These are phyloP conservation scores for Cylas formicarius DNA, from an alignment of 1,140 invertebrate species.

Conservation along the genomic window DNA sequence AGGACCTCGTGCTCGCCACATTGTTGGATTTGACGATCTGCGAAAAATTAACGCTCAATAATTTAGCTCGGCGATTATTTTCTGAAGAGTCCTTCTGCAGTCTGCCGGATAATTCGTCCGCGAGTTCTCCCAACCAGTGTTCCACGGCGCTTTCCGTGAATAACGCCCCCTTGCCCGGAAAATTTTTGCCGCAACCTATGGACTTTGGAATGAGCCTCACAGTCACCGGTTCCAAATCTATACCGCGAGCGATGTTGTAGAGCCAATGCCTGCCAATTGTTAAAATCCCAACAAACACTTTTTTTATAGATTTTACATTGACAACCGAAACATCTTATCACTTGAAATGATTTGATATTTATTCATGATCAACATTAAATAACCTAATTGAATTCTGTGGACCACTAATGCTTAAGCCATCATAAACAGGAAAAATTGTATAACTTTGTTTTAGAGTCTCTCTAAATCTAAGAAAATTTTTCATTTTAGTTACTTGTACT, in stretches of 20 bases:
- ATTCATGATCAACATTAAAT: too few relatives aligned
- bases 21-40: slow-evolving; percentile 52
- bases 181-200: slow-evolving; percentile 93
- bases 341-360: too few relatives aligned
- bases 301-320: too few relatives aligned
- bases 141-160: slow-evolving; percentile 60
- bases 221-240: slow-evolving; percentile 80
- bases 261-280: slow-evolving; percentile 66
- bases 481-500: too few relatives aligned
- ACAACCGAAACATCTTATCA: too few relatives aligned
- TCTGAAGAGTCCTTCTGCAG: slow-evolving; percentile 71
- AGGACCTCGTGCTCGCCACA: slow-evolving; percentile 52
- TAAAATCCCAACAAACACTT: too few relatives aligned
- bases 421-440: too few relatives aligned
- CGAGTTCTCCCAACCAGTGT: slow-evolving; percentile 75
- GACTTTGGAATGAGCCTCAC: slow-evolving; percentile 81
- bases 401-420: too few relatives aligned
- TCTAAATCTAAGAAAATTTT: too few relatives aligned
- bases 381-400: too few relatives aligned
- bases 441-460: too few relatives aligned
- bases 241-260: slow-evolving; percentile 77
- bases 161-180: slow-evolving; percentile 75
- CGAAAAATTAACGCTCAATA: slow-evolving; percentile 55
- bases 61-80: slow-evolving; percentile 60
- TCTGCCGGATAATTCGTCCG: slow-evolving; percentile 75